Base-by-base conservation (phyloP, 2,113 vertebrate species). In the Podiceps cristatus region DNA sequence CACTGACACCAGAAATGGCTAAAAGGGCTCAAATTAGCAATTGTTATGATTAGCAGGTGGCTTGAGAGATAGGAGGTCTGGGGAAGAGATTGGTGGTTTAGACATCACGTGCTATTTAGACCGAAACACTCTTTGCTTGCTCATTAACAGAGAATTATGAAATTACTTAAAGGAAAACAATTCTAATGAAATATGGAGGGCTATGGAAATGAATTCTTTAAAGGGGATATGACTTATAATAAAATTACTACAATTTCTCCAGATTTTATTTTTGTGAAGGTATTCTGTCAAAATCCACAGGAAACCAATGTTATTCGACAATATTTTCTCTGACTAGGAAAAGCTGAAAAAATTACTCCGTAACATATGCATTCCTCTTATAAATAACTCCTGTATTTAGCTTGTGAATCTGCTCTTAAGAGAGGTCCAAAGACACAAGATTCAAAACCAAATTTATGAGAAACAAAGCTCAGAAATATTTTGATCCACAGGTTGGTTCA, bases 21-120 rank as follows among this genome's bases (percentile, higher is more conserved):
- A 85, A 97, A 95, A 91, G 96, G 96, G 91, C 93, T 97, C 91
- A 95, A 97, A 98, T 98, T 96, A 98, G 96, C 97, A 98, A 97
- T 98, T 96, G 96, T 97, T 97, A 88, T 97, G 97, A 97, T 98
- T 97, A 98, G 97, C 98, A 98, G 98, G 98, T 98, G 98, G 97
- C 97, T 98, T 94, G 81, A 97, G 97, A 98, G 97, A 98, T 98
- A 98, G 76, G 88, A 95, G 88, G 85, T 83, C 95, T 37, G 24
- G n/a, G 60, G 33, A 77, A 95, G 83, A 72, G 74, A 45, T 97
- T 96, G 95, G 88, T 44, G 49, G 40, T 20, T 85, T 78, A 62
- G 56, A 52, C 87, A 58, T 93, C 89, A 81, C 59, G 9, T 60
- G 80, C 40, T 95, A n/a, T 91, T 86, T 91, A 64, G 53, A 64